A percentile compares a stretch with the other conserved stretches of the same genome.
Conservation (phyloP, 2,113 vertebrate species). For the Arothron firmamentum region DNA sequence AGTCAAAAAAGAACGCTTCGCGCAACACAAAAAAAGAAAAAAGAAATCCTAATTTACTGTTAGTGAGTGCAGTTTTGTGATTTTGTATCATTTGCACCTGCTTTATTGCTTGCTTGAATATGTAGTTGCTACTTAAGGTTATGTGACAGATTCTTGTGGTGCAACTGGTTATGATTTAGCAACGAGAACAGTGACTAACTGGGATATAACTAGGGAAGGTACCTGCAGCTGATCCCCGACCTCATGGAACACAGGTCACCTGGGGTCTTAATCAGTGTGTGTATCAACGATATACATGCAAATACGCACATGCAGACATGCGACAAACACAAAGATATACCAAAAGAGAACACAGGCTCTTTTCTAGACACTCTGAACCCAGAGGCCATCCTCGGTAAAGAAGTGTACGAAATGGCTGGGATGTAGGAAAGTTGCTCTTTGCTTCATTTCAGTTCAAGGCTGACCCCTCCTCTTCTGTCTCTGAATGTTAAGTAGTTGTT, state of each 20-base stretch:
- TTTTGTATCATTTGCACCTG: conserved; percentile 68
- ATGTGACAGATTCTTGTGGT: conserved; percentile 48
- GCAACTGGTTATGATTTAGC: conserved; percentile 60
- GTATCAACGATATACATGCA: conserved; percentile 25
- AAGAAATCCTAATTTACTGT: conserved; percentile 52
- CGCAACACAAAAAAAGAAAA: conserved; percentile 14
- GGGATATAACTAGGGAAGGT: conserved; percentile 48
- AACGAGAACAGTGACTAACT: conserved; percentile 26
- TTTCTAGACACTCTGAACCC: conserved; percentile 26
- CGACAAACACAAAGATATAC: conserved; percentile 2
- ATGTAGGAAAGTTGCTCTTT: conserved; percentile 59
- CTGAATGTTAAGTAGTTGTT: conserved; percentile 73
- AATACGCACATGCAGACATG: conserved; percentile 10
- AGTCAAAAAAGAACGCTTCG: conserved; percentile 13
- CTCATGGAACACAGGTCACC: conserved; percentile 33
- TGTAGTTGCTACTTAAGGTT: conserved; percentile 61
- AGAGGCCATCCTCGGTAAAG: conserved; percentile 36
- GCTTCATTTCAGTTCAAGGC: conserved; percentile 68
- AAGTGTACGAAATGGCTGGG: conserved; percentile 60
- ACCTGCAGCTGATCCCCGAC: conserved; percentile 58
- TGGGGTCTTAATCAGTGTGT: conserved; percentile 41
- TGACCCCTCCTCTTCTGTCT: conserved; percentile 65
- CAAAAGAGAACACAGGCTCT: conserved; percentile 8
- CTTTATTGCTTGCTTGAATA: conserved; percentile 67
- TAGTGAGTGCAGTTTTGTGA: conserved; percentile 65